A percentile compares a stretch with the other conserved stretches of the same genome.
phyloP scores from a whole-genome alignment of 2,888 invertebrate genomes.

The Brachyptera putata region DNA sequence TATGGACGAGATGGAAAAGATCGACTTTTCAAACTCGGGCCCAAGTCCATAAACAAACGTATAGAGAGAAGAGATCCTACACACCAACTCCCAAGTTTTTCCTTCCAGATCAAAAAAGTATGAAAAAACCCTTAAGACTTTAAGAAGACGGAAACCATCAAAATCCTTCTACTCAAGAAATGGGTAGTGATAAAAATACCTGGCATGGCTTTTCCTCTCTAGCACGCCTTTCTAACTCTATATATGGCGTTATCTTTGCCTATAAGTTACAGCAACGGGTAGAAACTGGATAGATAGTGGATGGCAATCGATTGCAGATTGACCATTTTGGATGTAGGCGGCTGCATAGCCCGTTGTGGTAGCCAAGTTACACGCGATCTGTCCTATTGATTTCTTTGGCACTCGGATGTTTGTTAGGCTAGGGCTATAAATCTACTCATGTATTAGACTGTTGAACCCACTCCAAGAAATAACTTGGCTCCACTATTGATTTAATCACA shows the following conservation, averaged over 20 bases:
- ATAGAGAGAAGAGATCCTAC: conserved; percentile 17
- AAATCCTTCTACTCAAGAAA: not conserved
- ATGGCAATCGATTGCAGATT: conserved; percentile 9
- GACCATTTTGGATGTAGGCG: conserved; percentile 1
- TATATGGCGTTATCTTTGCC: not conserved
- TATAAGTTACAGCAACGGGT: not conserved
- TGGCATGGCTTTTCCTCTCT: not conserved
- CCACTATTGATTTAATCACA: too few relatives aligned
- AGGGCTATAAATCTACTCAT: not conserved
- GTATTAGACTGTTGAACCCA: too few relatives aligned
- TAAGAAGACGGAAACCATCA: not conserved
- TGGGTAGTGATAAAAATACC: conserved; percentile 11
- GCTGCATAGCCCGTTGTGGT: conserved; percentile 4
- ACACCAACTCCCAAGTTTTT: conserved; percentile 9
- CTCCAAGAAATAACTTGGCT: too few relatives aligned
- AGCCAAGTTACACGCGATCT: not conserved
- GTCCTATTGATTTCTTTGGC: not conserved
- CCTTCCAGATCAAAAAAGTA: too few relatives aligned
- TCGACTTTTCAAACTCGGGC: conserved; percentile 8
- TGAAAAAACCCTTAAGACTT: not conserved
- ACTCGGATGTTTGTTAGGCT: not conserved
- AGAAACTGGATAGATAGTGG: not conserved
- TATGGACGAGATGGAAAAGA: not conserved
- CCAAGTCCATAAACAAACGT: conserved; percentile 15
- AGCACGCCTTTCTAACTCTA: not conserved